Evolutionary conservation across 1,140 invertebrate genomes (phyloP).

Genomic region (Lordiphosa collinella): DNA sequence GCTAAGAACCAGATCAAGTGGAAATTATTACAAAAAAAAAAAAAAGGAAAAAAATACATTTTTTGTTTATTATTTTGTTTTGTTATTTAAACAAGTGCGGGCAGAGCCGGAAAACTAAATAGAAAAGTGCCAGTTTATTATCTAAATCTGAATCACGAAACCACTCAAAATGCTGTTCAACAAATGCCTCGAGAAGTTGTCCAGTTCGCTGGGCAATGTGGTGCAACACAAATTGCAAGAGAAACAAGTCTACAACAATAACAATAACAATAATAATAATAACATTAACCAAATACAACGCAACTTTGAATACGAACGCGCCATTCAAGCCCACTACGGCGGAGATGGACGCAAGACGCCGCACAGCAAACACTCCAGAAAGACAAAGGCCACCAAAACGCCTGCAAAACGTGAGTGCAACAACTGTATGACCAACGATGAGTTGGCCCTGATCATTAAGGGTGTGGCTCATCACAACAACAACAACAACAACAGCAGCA

Average conservation of each 20-base stretch:
- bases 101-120: conserved; percentile 17
- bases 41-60: background rate
- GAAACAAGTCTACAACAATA: conserved; percentile 56
- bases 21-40: background rate
- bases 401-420: conserved; percentile 24
- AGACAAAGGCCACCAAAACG: conserved; percentile 29
- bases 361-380: conserved; percentile 22
- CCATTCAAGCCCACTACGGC: conserved; percentile 60
- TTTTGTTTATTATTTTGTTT: background rate
- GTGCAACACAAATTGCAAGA: conserved; percentile 66
- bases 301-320: conserved; percentile 58
- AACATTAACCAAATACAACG: conserved; percentile 39
- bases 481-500: conserved; percentile 13
- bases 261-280: conserved; percentile 27
- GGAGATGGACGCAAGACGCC: conserved; percentile 18
- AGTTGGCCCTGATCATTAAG: conserved; percentile 62
- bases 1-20: background rate
- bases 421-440: conserved; percentile 65
- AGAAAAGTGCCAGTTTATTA: conserved; percentile 17
- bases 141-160: conserved; percentile 13
- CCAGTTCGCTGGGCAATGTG: conserved; percentile 64
- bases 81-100: conserved; percentile 10
- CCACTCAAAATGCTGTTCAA: conserved; percentile 66
- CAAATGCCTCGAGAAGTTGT: conserved; percentile 71
- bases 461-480: conserved; percentile 33